Conservation (phyloP, 2,113 vertebrate species). For the Laticauda colubrina region DNA sequence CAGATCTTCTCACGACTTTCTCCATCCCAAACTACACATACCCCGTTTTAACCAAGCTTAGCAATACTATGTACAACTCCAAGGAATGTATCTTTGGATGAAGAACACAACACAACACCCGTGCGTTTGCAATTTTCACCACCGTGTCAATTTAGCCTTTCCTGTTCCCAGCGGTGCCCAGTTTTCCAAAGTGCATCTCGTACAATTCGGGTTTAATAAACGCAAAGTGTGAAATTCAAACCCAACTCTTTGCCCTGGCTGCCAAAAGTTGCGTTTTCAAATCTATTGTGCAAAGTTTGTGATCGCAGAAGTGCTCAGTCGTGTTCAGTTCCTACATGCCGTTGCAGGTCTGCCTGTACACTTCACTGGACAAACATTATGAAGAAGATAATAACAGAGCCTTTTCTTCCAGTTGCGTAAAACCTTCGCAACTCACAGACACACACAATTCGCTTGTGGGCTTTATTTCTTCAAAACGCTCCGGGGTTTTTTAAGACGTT, state of each 20-base stretch:
- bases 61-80: background rate
- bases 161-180: background rate
- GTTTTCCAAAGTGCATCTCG: background rate
- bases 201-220: background rate
- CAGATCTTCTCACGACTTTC: background rate
- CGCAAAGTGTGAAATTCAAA: background rate
- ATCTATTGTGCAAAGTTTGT: background rate
- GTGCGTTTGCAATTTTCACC: background rate
- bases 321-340: no score
- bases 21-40: background rate
- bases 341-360: background rate
- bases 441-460: background rate
- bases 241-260: no score
- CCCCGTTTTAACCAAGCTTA: background rate
- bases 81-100: background rate
- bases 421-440: background rate
- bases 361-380: background rate
- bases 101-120: no score
- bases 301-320: background rate
- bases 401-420: background rate
- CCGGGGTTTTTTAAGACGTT: background rate
- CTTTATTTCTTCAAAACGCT: background rate
- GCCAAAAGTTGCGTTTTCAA: background rate
- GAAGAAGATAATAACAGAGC: background rate
- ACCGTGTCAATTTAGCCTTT: background rate